Base-by-base conservation (phyloP, 2,888 invertebrate species). In the Thumatha senex region DNA sequence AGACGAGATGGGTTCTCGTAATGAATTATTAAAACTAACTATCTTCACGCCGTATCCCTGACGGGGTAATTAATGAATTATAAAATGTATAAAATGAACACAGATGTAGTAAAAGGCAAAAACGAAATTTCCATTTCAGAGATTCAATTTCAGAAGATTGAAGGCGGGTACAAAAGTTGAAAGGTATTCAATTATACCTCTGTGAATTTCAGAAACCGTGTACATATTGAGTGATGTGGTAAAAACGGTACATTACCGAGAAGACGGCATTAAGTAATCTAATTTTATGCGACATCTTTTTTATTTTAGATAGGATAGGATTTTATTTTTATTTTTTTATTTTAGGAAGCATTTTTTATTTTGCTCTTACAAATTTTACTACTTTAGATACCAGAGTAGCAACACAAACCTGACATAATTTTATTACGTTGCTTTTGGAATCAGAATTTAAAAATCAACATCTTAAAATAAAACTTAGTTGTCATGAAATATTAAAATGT, bases 131-230 rank as follows among this genome's bases (percentile, higher is more conserved):
- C 58, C 67, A 68, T 67, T 51, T 50, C 53, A 56, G 50, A 59
- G 70, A 74, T 61, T 74, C 75, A 73, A 71, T 76, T 77, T 72
- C 61, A 67, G 73, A 72, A 71, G 66, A 55, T 74, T 73, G 67
- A 53, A 64, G 74, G 74, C 70, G 70, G 70, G 71, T 69, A 70
- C 67, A 69, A 67, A 24, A 77, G 74, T 74, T 76, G 63, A 71
- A 73, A 60, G 63, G 68, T 71, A 74, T 76, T 74, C 73, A 77
- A 80, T 80, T 78, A 72, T 52, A 57, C 58, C 68, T 66, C 58
- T 63, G 48, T 41, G 65, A 71, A 66, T 72, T 78, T 66, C 51
- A 58, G 61, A 63, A 65, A 71, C 55, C 66, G 59, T 68, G 61
- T 61, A 64, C 52, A 61, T 58, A 53, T 58, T 55, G 51, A 60